Evolutionary conservation across 2,888 invertebrate species (phyloP).

Genomic region (Pammene aurita): DNA sequence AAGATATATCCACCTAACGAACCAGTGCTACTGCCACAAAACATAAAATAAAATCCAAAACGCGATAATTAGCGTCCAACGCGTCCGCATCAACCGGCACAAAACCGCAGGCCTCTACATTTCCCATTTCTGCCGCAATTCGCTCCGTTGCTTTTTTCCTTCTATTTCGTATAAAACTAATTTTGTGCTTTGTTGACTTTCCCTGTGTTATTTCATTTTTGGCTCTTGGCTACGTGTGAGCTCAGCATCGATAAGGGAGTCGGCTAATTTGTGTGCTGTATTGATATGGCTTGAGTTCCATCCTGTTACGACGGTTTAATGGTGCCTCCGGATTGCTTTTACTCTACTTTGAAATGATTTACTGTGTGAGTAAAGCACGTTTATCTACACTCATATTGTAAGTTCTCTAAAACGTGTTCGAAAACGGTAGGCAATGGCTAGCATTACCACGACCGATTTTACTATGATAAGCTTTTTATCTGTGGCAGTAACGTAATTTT

Average conservation of each 20-base stretch:
- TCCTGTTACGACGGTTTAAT: neutral
- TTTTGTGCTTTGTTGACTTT: constrained; percentile 79
- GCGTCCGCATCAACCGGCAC: constrained; percentile 44
- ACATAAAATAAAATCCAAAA: constrained; percentile 28
- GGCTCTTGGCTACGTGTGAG: constrained; percentile 55
- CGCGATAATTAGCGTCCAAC: constrained; percentile 34
- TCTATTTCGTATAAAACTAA: constrained; percentile 76
- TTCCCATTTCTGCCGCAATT: constrained; percentile 60
- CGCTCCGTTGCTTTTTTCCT: constrained; percentile 64
- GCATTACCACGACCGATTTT: too few relatives aligned
- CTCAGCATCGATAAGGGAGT: constrained; percentile 45
- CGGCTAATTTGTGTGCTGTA: constrained; percentile 39
- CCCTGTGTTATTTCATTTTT: constrained; percentile 68
- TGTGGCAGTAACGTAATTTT: too few relatives aligned
- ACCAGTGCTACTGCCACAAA: neutral
- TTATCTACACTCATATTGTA: too few relatives aligned
- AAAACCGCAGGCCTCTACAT: constrained; percentile 47
- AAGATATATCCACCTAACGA: neutral
- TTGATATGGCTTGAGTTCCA: constrained; percentile 27
- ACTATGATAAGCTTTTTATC: too few relatives aligned
- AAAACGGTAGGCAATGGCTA: too few relatives aligned
- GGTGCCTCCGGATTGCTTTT: neutral
- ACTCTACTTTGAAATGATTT: neutral
- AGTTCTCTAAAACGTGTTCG: too few relatives aligned
- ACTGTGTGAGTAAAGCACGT: neutral